Evolutionary conservation across 2,113 vertebrate genomes (phyloP).

Genomic region (Elephantulus edwardii): DNA sequence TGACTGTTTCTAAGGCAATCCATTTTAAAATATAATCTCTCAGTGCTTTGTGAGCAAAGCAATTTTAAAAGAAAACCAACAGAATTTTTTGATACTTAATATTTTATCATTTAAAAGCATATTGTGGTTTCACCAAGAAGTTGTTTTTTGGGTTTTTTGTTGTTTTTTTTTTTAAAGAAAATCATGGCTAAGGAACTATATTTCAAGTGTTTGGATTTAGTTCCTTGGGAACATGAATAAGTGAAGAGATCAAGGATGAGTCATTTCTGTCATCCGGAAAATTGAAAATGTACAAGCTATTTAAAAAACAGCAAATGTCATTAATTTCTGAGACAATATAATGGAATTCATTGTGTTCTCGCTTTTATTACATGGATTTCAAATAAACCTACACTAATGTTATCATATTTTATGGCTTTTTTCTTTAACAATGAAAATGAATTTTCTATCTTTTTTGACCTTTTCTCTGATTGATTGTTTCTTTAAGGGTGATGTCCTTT

Average conservation of each 20-base stretch:
- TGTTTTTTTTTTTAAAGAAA: no score
- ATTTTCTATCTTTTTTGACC: neutral
- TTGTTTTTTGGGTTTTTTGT: conserved; percentile 11
- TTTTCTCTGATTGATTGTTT: neutral
- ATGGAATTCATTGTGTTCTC: conserved; percentile 11
- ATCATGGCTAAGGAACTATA: conserved; percentile 49
- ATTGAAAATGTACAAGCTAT: neutral
- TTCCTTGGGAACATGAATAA: conserved; percentile 51
- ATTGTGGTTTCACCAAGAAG: neutral
- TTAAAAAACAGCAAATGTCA: conserved; percentile 43
- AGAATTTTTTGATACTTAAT: neutral
- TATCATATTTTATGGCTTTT: neutral
- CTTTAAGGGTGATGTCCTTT: neutral
- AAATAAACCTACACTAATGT: neutral
- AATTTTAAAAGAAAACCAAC: neutral
- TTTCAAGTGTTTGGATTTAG: neutral
- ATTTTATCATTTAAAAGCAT: neutral
- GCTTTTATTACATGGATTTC: conserved; percentile 17
- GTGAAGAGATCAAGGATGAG: conserved; percentile 32
- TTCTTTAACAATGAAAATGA: neutral
- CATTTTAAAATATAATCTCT: conserved; percentile 19
- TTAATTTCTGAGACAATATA: neutral
- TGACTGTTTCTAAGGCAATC: neutral
- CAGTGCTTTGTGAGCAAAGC: neutral
- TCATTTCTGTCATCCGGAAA: conserved; percentile 29